Base-by-base conservation (phyloP, 2,888 invertebrate genomes). In the Notocelia uddmanniana region DNA sequence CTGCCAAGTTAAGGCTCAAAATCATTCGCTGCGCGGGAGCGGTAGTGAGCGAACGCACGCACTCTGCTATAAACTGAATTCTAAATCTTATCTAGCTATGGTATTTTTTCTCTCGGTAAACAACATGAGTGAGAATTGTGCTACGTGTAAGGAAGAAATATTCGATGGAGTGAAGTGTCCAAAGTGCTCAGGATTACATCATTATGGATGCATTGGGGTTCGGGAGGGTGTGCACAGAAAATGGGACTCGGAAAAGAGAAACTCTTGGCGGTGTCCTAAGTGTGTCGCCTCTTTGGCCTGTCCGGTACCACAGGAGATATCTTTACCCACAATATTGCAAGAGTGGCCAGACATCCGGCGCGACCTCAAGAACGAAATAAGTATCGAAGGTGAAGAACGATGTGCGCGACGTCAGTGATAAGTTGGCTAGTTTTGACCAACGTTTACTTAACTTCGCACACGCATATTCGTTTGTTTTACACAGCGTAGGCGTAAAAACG, bases 401-500 rank as follows among this genome's bases (percentile, higher is more conserved):
- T 5, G 62, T 62, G 15, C 62, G 50, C 5, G 50, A 31, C 19
- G 9, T 62, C 48, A 48, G 50, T 26, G 62, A 31, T n/a, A 62
- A 50, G 19, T 31, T 62, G 45, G 31, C 50, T 26, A 3, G 31
- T 18, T 62, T 62, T 9, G 62, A 62, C 48, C 62, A 62, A 18
- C 48, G 50, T 10, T 50, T 62, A 62, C 48, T 26, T 18, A 62
- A 50, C n/a, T n/a, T 31, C 31, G 8, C 8, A 31, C 3, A 31
- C 31, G 0, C 8, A 5, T 2, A 52, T 64, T 52, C 26, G 52
- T 64, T 5, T 34, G 52, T 8, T 54, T 64, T 6, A 64, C 63
- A 34, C 63, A 37, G 18, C 63, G 63, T 3, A 64, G 34, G 21
- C 63, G 63, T 0, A 63, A 63, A 34, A 50, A 63, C 15, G 63